A percentile compares a stretch with the other conserved stretches of the same genome.
Conservation (phyloP, 2,113 vertebrate species). For the Lanius collurio region DNA sequence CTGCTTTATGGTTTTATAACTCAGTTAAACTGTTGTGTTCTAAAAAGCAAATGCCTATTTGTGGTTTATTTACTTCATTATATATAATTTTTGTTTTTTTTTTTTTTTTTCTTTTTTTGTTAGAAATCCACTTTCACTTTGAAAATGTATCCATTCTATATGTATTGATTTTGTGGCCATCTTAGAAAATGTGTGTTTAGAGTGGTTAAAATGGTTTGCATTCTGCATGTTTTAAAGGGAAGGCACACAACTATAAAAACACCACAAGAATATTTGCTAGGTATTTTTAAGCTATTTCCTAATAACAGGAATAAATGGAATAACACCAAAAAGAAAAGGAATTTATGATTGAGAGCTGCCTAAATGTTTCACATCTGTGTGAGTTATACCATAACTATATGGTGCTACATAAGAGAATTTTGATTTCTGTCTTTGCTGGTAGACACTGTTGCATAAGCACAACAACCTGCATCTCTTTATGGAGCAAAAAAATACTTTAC, state of each 20-base stretch:
- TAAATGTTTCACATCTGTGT: neutral
- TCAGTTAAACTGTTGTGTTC: neutral
- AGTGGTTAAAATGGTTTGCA: neutral
- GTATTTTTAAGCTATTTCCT: neutral
- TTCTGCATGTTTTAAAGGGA: neutral
- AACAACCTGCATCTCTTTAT: neutral
- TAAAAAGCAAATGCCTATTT: neutral
- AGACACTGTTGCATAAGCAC: fast-evolving
- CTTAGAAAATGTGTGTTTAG: neutral
- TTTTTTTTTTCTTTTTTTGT: neutral
- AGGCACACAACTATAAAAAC: neutral
- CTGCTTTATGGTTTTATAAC: neutral
- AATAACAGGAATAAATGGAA: neutral
- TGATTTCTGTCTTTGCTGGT: neutral
- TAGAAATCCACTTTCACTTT: neutral
- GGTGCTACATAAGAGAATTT: neutral
- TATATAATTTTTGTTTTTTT: neutral
- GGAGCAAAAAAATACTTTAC: neutral
- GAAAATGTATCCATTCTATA: neutral
- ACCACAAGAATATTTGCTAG: neutral
- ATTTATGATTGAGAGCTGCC: neutral
- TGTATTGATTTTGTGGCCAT: neutral
- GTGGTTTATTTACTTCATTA: neutral
- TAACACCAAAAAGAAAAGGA: neutral
- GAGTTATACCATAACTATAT: neutral